Conservation (phyloP, 2,113 vertebrate genomes). For the Sinocyclocheilus anshuiensis region DNA sequence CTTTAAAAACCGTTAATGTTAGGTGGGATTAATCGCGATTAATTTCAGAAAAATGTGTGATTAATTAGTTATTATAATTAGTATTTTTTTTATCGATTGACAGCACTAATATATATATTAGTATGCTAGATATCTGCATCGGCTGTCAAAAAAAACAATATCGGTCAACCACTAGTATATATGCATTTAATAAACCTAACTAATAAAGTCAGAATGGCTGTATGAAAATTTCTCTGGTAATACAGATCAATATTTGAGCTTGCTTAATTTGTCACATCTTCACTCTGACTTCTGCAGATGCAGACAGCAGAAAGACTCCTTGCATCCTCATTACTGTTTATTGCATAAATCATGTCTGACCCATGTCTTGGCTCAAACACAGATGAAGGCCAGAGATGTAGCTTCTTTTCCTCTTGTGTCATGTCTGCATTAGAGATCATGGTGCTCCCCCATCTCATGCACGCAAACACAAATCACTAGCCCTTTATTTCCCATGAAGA, state of each 20-base stretch:
- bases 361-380: constrained; percentile 6
- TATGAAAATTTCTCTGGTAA: not conserved
- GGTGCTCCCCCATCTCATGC: not conserved
- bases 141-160: too few species aligned
- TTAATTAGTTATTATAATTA: too few species aligned
- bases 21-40: too few species aligned
- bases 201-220: not conserved
- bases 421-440: constrained; percentile 48
- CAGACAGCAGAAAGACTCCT: constrained; percentile 1
- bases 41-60: too few species aligned
- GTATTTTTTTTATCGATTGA: too few species aligned
- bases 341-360: constrained; percentile 44
- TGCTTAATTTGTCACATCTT: not conserved
- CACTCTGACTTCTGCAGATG: not conserved
- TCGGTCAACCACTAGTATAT: too few species aligned
- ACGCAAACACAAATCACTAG: constrained; percentile 16
- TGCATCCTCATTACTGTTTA: constrained; percentile 21
- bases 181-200: too few species aligned
- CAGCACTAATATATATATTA: too few species aligned
- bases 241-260: not conserved
- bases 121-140: too few species aligned
- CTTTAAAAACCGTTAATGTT: too few species aligned
- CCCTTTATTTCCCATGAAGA: constrained; percentile 38
- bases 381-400: constrained; percentile 18
- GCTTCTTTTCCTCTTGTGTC: constrained; percentile 35